Percentiles rank a stretch among this genome's conserved stretches.
Conservation (phyloP, 2,113 vertebrate genomes). For the Phaethon lepturus region DNA sequence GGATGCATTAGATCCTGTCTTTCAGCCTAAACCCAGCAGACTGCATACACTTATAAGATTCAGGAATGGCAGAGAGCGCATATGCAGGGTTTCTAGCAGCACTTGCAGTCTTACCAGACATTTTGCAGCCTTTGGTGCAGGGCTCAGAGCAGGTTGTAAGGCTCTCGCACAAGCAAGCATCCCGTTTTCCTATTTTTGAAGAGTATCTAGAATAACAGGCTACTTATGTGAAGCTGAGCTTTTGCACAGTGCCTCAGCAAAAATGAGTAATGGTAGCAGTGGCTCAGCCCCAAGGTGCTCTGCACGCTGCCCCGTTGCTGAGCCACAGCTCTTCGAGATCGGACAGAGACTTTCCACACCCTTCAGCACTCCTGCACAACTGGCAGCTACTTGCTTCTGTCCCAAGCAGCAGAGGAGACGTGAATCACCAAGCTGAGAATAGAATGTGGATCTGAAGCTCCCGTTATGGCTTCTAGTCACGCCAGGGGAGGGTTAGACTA, state of each 20-base stretch:
- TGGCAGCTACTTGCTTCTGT: background rate
- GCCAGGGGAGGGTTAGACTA: no score
- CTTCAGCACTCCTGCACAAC: background rate
- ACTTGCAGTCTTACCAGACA: background rate
- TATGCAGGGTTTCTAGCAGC: background rate
- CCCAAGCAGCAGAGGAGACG: background rate
- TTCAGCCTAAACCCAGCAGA: background rate
- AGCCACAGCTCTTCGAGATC: background rate
- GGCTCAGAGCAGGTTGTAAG: rapidly evolving
- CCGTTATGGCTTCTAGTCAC: background rate
- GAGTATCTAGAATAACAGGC: background rate
- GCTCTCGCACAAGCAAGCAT: background rate
- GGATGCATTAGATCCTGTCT: background rate
- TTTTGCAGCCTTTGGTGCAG: background rate
- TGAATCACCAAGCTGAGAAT: background rate
- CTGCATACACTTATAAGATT: background rate
- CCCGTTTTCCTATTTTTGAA: background rate
- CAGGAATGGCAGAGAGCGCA: background rate
- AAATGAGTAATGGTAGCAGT: background rate
- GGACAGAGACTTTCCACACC: background rate
- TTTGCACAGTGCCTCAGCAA: background rate
- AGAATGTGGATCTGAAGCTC: background rate
- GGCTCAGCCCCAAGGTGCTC: background rate
- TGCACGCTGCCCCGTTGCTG: background rate
- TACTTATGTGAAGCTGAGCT: rapidly evolving